Evolutionary conservation across 2,888 invertebrate species (phyloP).

Genomic region (Rotaria magnacalcarata): DNA sequence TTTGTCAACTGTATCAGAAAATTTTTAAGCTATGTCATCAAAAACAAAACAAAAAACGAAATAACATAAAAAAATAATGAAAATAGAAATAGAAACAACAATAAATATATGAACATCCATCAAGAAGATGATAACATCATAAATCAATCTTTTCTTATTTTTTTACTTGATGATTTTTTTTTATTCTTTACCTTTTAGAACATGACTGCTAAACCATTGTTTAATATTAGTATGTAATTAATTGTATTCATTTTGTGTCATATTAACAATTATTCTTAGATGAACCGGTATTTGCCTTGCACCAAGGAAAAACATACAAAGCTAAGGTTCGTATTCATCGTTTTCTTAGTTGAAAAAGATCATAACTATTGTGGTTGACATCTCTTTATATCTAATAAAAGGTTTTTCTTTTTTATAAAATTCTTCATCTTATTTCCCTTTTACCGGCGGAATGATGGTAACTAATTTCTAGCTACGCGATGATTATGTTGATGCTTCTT

Average conservation of each 20-base stretch:
- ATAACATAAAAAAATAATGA: background rate
- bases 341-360: background rate
- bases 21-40: background rate
- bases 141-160: background rate
- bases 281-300: constrained; percentile 13
- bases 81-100: background rate
- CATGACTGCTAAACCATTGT: constrained; percentile 15
- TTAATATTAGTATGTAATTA: background rate
- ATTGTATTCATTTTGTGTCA: too few relatives aligned
- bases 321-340: background rate
- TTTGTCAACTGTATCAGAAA: background rate
- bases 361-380: too few relatives aligned
- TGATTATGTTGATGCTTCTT: too few relatives aligned
- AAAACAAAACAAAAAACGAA: background rate
- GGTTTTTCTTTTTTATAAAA: too few relatives aligned
- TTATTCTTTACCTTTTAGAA: constrained; percentile 21
- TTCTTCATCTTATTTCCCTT: too few relatives aligned
- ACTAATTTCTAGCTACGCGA: too few relatives aligned
- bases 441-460: too few relatives aligned
- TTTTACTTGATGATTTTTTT: background rate
- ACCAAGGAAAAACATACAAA: constrained; percentile 7
- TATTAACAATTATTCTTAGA: background rate
- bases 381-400: too few relatives aligned
- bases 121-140: background rate
- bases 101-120: constrained; percentile 11